A percentile compares a stretch with the other conserved stretches of the same genome.
Evolutionary conservation across 1,140 invertebrate species (phyloP).

Genomic region (Atta cephalotes): DNA sequence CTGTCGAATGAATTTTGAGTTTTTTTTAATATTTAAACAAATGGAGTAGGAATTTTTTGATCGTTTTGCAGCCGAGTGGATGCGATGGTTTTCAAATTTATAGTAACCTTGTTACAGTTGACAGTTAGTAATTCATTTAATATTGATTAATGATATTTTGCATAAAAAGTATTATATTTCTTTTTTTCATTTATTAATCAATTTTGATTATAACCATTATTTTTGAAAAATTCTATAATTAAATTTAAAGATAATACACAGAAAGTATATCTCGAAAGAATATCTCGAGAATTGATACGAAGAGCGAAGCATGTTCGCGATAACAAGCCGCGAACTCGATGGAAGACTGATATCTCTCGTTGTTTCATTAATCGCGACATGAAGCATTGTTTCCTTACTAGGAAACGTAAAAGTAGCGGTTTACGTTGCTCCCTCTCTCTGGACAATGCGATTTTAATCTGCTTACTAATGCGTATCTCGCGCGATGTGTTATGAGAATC

Average conservation of each 20-base stretch:
- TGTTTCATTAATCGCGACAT: constrained; percentile 70
- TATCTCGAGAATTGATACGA: neutral
- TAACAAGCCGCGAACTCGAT: constrained; percentile 49
- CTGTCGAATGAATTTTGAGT: constrained; percentile 1
- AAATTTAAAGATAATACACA: constrained; percentile 2
- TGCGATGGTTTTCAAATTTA: constrained; percentile 28
- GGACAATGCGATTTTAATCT: constrained; percentile 49
- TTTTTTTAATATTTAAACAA: neutral
- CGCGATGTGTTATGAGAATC: constrained; percentile 32
- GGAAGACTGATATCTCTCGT: constrained; percentile 22
- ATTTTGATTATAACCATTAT: constrained; percentile 6
- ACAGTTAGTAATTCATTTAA: constrained; percentile 9
- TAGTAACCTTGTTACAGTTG: neutral
- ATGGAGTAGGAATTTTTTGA: neutral
- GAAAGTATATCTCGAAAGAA: neutral
- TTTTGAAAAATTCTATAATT: constrained; percentile 5
- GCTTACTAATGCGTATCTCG: constrained; percentile 34
- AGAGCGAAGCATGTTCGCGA: constrained; percentile 14
- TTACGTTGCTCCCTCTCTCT: neutral
- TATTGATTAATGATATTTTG: constrained; percentile 39
- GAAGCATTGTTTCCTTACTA: constrained; percentile 71
- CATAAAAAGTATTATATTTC: constrained; percentile 18
- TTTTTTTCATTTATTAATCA: constrained; percentile 25
- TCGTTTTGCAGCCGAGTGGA: neutral
- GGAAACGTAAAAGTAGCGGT: constrained; percentile 55